A percentile compares a stretch with the other conserved stretches of the same genome.
These are phyloP conservation scores for Tetanocera ferruginea DNA, from an alignment of 2,888 invertebrate genomes.

Conservation along the genomic window DNA sequence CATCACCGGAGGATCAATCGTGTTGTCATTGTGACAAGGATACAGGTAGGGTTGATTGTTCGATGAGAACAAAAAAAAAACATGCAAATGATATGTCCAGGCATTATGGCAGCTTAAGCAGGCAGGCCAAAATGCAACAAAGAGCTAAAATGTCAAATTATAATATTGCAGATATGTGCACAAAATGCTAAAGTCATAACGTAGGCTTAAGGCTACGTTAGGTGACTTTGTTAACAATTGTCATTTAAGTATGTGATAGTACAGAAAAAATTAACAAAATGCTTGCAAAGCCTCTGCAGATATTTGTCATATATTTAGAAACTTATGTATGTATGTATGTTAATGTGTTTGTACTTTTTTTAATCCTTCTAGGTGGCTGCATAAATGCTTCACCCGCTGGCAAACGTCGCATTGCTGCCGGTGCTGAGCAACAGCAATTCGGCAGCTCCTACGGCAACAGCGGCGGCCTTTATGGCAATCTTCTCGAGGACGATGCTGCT, in stretches of 20 bases:
- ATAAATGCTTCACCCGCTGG: conserved; percentile 81
- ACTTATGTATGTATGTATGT: background rate
- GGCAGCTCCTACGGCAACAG: conserved; percentile 55
- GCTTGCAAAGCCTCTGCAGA: no score
- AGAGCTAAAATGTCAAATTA: no score
- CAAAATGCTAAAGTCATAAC: no score
- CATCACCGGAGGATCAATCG: conserved; percentile 70
- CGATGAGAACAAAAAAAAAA: background rate
- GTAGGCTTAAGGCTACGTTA: no score
- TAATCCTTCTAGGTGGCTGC: conserved; percentile 75
- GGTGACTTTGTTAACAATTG: no score
- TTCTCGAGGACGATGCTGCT: conserved; percentile 47
- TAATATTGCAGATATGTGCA: no score
- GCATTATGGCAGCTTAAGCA: no score
- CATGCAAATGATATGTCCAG: no score
- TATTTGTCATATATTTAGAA: no score
- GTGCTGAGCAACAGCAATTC: conserved; percentile 69
- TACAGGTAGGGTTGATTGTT: conserved; percentile 72
- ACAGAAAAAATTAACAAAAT: no score
- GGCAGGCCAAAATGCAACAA: background rate
- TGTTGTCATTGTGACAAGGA: conserved; percentile 81
- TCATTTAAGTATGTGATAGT: no score
- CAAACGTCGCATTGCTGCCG: conserved; percentile 79
- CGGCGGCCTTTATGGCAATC: conserved; percentile 53
- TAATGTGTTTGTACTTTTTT: background rate